These are phyloP conservation scores for Alexandromys fortis DNA, from an alignment of 2,113 vertebrate genomes.

Conservation along the genomic window DNA sequence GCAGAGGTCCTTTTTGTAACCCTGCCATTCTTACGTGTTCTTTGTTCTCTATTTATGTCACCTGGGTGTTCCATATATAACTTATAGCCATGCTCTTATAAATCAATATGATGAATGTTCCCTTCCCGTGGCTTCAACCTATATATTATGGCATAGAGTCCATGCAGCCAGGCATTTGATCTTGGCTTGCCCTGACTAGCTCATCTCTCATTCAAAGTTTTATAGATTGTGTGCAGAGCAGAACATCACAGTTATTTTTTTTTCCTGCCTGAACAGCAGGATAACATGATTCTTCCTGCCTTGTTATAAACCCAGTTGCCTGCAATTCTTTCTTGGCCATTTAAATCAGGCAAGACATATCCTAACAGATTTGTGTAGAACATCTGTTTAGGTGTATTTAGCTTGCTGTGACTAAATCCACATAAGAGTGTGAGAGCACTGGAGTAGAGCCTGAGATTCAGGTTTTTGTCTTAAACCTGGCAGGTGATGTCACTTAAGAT, in stretches of 20 bases:
- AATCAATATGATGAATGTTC: background rate
- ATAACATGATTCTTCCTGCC: background rate
- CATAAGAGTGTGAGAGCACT: background rate
- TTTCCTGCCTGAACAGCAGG: background rate
- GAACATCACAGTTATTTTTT: background rate
- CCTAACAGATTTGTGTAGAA: background rate
- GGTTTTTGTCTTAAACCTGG: background rate
- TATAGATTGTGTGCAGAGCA: background rate
- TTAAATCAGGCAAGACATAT: background rate
- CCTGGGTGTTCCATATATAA: background rate
- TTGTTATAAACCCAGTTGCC: background rate
- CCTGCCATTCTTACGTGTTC: background rate
- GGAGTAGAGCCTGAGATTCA: background rate
- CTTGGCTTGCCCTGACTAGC: background rate
- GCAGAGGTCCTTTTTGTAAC: background rate
- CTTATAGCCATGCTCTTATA: background rate
- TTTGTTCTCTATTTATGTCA: slow-evolving; percentile 35
- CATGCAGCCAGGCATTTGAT: background rate
- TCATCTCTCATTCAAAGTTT: slow-evolving; percentile 7
- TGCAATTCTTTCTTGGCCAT: background rate
- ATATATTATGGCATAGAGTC: background rate
- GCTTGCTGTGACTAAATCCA: background rate
- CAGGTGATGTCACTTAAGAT: background rate
- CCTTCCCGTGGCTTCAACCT: background rate
- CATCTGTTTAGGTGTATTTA: background rate